Conservation (phyloP, 2,888 invertebrate species). For the Hemistola chrysoprasaria region DNA sequence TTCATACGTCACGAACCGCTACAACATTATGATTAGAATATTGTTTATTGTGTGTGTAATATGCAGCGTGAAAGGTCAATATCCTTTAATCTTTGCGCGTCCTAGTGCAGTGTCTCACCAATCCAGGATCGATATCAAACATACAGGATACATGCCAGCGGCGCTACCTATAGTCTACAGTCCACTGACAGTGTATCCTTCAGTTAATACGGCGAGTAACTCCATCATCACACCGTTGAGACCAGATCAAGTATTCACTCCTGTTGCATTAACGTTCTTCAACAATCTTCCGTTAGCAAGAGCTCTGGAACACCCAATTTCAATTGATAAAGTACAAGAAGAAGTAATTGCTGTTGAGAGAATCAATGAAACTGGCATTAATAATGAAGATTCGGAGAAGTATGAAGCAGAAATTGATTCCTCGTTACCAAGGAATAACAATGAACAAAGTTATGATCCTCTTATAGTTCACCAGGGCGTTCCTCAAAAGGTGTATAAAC, state of each 20-base stretch:
- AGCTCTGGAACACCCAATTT: slow-evolving; percentile 59
- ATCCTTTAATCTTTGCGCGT: slow-evolving; percentile 64
- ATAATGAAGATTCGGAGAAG: too few species aligned
- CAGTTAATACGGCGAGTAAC: slow-evolving; percentile 34
- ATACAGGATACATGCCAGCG: slow-evolving; percentile 50
- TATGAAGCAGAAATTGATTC: too few species aligned
- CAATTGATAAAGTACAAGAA: slow-evolving; percentile 48
- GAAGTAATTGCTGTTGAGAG: too few species aligned
- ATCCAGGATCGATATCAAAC: slow-evolving; percentile 76
- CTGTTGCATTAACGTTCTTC: slow-evolving; percentile 59
- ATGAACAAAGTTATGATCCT: too few species aligned
- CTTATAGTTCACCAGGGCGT: too few species aligned
- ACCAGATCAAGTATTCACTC: slow-evolving; percentile 49
- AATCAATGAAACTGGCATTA: too few species aligned
- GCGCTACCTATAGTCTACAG: slow-evolving; percentile 55
- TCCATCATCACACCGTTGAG: slow-evolving; percentile 42
- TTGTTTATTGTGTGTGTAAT: slow-evolving; percentile 45
- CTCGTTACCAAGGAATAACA: too few species aligned
- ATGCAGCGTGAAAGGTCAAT: slow-evolving; percentile 45
- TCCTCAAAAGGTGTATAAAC: too few species aligned
- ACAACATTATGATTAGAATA: slow-evolving; percentile 55
- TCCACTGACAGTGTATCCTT: slow-evolving; percentile 41
- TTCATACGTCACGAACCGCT: slow-evolving; percentile 37
- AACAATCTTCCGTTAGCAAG: slow-evolving; percentile 63
- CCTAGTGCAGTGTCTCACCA: slow-evolving; percentile 82